Percentiles rank a stretch among this genome's conserved stretches.
Conservation (phyloP, 2,797 vertebrate species). For the Halcyon leucocephala region DNA sequence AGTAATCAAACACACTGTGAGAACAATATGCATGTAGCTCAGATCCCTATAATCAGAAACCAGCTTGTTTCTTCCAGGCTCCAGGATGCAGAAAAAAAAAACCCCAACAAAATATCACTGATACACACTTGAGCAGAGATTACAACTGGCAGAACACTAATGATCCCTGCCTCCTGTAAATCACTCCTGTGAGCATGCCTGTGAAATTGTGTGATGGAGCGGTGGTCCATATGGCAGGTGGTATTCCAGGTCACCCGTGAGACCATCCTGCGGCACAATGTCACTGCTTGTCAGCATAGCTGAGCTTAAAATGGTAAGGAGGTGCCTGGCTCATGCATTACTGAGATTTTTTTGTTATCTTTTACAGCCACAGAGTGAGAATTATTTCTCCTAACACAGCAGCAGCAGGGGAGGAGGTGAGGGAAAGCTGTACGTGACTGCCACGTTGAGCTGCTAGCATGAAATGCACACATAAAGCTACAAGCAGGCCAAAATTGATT, state of each 20-base stretch:
- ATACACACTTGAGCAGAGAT: background rate
- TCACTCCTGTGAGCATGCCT: conserved; percentile 7
- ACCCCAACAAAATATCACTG: background rate
- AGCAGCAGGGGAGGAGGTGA: conserved; percentile 44
- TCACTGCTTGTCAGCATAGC: conserved; percentile 32
- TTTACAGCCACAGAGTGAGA: conserved; percentile 34
- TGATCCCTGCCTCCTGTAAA: background rate
- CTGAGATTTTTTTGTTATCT: conserved; percentile 62
- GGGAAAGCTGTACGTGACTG: background rate
- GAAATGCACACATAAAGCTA: background rate
- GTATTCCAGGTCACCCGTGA: conserved; percentile 34
- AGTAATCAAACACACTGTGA: conserved; percentile 24
- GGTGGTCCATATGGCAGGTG: conserved; percentile 12
- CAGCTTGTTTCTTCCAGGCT: background rate
- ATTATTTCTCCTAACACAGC: conserved; percentile 34
- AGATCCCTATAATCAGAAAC: background rate
- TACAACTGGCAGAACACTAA: background rate
- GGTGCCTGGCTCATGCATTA: conserved; percentile 30
- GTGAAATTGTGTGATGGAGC: background rate
- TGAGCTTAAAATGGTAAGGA: conserved; percentile 42
- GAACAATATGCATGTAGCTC: background rate
- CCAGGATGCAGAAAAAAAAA: background rate
- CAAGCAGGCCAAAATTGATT: background rate
- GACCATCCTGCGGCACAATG: conserved; percentile 25
- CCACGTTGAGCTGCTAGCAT: background rate